Evolutionary conservation across 2,888 invertebrate species (phyloP).

Genomic region (Colostygia pectinataria): DNA sequence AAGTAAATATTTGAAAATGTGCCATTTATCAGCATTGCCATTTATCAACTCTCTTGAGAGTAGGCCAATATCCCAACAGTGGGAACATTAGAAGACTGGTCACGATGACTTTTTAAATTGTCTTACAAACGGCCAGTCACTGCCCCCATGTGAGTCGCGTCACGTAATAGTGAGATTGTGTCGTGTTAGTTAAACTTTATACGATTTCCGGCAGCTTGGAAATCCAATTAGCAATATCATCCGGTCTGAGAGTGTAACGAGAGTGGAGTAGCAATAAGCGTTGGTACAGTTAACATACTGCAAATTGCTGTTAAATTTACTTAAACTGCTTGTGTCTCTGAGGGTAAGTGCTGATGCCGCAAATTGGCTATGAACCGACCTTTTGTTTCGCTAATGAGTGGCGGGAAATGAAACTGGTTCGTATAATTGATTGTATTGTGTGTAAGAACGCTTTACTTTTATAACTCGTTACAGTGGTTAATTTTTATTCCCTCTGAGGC

Average conservation of each 20-base stretch:
- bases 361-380: slow-evolving; percentile 43
- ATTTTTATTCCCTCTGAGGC: no score
- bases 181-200: slow-evolving; percentile 72
- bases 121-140: slow-evolving; percentile 6
- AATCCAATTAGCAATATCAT: slow-evolving; percentile 80
- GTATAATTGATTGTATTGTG: slow-evolving; percentile 11
- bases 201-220: slow-evolving; percentile 72
- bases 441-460: no score
- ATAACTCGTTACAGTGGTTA: no score
- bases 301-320: slow-evolving; percentile 74
- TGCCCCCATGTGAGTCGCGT: slow-evolving; percentile 27
- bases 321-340: slow-evolving; percentile 56
- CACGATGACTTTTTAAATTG: neutral
- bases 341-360: slow-evolving; percentile 49
- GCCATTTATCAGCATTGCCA: no score
- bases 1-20: no score
- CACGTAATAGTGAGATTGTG: slow-evolving; percentile 42
- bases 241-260: slow-evolving; percentile 65
- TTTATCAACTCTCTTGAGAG: no score
- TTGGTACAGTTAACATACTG: slow-evolving; percentile 68
- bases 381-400: slow-evolving; percentile 25
- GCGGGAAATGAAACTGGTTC: slow-evolving; percentile 5
- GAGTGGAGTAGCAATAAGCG: slow-evolving; percentile 64
- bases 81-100: no score
- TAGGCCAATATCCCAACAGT: no score